A percentile compares a stretch with the other conserved stretches of the same genome.
phyloP scores from a whole-genome alignment of 1,140 invertebrate genomes.

The Tachypleus tridentatus region DNA sequence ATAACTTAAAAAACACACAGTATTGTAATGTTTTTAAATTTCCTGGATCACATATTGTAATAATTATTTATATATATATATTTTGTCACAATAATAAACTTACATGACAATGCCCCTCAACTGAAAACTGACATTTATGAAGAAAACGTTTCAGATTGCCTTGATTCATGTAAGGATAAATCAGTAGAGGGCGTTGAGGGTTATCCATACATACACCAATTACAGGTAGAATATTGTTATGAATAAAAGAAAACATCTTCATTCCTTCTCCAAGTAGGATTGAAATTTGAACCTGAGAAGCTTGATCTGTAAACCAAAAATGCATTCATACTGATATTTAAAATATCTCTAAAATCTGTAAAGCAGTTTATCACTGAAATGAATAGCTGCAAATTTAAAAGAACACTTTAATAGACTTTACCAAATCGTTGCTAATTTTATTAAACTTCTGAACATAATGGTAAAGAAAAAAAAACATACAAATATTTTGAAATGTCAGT shows the following conservation, averaged over 20 bases:
- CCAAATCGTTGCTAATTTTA: too few relatives aligned
- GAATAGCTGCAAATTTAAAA: too few relatives aligned
- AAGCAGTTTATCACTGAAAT: too few relatives aligned
- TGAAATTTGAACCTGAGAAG: constrained; percentile 66
- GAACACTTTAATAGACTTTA: too few relatives aligned
- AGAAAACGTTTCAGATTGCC: constrained; percentile 69
- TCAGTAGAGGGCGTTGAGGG: constrained; percentile 63
- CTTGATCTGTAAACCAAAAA: constrained; percentile 51
- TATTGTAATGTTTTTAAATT: too few relatives aligned
- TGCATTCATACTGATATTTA: neutral
- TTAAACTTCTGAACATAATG: too few relatives aligned
- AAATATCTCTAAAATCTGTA: too few relatives aligned
- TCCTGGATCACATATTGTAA: neutral
- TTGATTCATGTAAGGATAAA: constrained; percentile 74
- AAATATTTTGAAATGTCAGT: too few relatives aligned
- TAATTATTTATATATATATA: constrained; percentile 18
- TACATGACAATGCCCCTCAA: constrained; percentile 35
- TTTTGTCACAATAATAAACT: constrained; percentile 1
- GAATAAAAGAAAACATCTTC: constrained; percentile 70
- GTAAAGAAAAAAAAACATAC: too few relatives aligned
- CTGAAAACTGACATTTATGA: constrained; percentile 29
- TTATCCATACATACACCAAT: constrained; percentile 78
- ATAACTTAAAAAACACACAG: too few relatives aligned
- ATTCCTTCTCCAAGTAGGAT: constrained; percentile 74
- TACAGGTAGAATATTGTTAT: constrained; percentile 69